These are phyloP conservation scores for Ormia ochracea DNA, from an alignment of 2,888 invertebrate species.

Conservation along the genomic window DNA sequence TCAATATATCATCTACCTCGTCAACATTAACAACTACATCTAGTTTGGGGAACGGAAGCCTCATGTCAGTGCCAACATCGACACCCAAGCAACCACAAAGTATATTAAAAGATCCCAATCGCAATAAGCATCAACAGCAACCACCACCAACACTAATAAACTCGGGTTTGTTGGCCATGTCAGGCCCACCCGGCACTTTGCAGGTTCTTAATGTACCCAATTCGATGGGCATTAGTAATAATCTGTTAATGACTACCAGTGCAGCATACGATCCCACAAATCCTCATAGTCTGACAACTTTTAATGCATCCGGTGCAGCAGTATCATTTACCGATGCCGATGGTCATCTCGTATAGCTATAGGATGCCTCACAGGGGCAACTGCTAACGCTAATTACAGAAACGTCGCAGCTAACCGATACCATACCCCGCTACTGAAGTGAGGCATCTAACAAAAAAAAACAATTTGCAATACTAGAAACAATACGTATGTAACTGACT, in stretches of 20 bases:
- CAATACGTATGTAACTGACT: slow-evolving; percentile 8
- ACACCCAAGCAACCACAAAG: slow-evolving; percentile 80
- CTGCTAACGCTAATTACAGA: slow-evolving; percentile 51
- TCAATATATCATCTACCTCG: slow-evolving; percentile 72
- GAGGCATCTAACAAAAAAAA: slow-evolving; percentile 41
- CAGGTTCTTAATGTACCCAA: slow-evolving; percentile 82
- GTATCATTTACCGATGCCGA: slow-evolving; percentile 77
- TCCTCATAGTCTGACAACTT: slow-evolving; percentile 74
- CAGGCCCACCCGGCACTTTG: slow-evolving; percentile 72
- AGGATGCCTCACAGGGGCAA: slow-evolving; percentile 67
- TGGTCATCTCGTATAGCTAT: slow-evolving; percentile 77
- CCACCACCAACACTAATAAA: slow-evolving; percentile 78
- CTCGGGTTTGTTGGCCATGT: slow-evolving; percentile 69
- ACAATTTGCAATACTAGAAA: background rate
- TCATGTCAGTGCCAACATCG: slow-evolving; percentile 70
- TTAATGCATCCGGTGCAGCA: slow-evolving; percentile 70
- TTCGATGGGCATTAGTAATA: slow-evolving; percentile 74
- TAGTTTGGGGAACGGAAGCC: slow-evolving; percentile 73
- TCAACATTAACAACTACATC: slow-evolving; percentile 74
- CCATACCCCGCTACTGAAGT: slow-evolving; percentile 68
- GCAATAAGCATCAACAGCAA: slow-evolving; percentile 79
- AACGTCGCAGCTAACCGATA: slow-evolving; percentile 30
- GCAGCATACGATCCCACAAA: slow-evolving; percentile 74
- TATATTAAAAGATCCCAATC: slow-evolving; percentile 81
- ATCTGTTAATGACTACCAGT: slow-evolving; percentile 72